Evolutionary conservation across 2,888 invertebrate genomes (phyloP).

Genomic region (Brassicogethes aeneus): DNA sequence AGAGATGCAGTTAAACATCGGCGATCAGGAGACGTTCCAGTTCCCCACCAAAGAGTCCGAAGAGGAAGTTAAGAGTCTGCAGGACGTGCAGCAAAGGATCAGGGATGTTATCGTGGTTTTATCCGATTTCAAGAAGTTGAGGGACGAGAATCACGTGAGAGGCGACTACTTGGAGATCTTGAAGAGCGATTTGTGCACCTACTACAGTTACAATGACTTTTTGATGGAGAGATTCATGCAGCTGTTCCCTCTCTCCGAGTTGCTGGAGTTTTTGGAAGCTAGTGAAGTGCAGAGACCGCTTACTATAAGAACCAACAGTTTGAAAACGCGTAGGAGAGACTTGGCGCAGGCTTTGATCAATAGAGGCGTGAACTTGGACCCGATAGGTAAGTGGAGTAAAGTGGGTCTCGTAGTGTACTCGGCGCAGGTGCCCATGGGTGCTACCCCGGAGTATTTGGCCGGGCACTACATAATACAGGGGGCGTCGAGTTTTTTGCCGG

Average conservation of each 20-base stretch:
- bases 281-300: constrained; percentile 92
- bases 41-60: constrained; percentile 72
- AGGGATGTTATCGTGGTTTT: constrained; percentile 75
- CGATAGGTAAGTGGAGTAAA: constrained; percentile 97
- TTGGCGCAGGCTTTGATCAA: constrained; percentile 91
- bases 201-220: constrained; percentile 96
- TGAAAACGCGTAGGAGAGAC: constrained; percentile 87
- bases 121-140: constrained; percentile 64
- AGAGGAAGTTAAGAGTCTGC: constrained; percentile 62
- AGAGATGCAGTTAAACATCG: constrained; percentile 74
- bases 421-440: constrained; percentile 93
- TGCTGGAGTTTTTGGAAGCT: constrained; percentile 91
- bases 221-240: constrained; percentile 89
- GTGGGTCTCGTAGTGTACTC: constrained; percentile 95
- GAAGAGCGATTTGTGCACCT: constrained; percentile 76
- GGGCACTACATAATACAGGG: constrained; percentile 97
- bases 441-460: constrained; percentile 97
- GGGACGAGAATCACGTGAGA: constrained; percentile 61
- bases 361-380: constrained; percentile 96
- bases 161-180: constrained; percentile 76
- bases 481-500: constrained; percentile 93
- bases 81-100: constrained; percentile 82
- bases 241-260: constrained; percentile 75
- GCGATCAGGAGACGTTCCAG: constrained; percentile 64
- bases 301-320: constrained; percentile 90